phyloP scores from a whole-genome alignment of 2,113 vertebrate species.

The Syngnathoides biaculeatus region DNA sequence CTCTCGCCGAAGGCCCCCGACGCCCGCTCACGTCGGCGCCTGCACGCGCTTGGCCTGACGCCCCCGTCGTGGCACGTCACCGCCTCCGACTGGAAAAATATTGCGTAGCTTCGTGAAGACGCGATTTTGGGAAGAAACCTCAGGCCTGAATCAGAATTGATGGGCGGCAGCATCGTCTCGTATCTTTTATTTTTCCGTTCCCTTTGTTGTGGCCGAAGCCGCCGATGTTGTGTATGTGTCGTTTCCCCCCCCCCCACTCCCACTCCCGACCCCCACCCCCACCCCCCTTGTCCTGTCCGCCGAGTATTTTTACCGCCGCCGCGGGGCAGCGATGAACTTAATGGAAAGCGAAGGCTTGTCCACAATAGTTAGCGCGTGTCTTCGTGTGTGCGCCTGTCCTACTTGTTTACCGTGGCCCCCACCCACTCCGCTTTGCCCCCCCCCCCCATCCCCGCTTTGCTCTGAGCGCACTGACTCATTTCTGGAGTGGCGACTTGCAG shows the following conservation, averaged over 20 bases:
- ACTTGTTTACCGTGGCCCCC: constrained; percentile 51
- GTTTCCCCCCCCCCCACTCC: too few relatives aligned
- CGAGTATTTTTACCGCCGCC: constrained; percentile 63
- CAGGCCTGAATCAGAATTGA: too few relatives aligned
- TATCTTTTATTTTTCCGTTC: background rate
- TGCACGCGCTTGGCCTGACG: too few relatives aligned
- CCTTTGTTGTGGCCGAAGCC: constrained; percentile 9
- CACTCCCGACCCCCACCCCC: too few relatives aligned
- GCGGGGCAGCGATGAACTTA: constrained; percentile 63
- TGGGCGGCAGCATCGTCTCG: too few relatives aligned
- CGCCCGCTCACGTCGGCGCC: constrained; percentile 36
- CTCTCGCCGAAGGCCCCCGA: constrained; percentile 33
- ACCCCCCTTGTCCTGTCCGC: constrained; percentile 29
- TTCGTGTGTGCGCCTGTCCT: constrained; percentile 46
- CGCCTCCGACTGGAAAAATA: background rate
- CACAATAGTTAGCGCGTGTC: constrained; percentile 58
- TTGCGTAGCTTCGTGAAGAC: too few relatives aligned
- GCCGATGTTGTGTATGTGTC: constrained; percentile 38
- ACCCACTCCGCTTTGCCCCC: constrained; percentile 46
- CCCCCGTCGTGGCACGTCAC: background rate
- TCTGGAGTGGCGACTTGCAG: constrained; percentile 12
- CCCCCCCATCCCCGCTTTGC: constrained; percentile 52
- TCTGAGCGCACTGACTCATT: constrained; percentile 29
- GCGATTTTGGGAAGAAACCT: background rate
- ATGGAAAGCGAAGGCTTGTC: constrained; percentile 69